A percentile compares a stretch with the other conserved stretches of the same genome.
Evolutionary conservation across 2,797 vertebrate species (phyloP).

Genomic region (Epinephelus coioides): DNA sequence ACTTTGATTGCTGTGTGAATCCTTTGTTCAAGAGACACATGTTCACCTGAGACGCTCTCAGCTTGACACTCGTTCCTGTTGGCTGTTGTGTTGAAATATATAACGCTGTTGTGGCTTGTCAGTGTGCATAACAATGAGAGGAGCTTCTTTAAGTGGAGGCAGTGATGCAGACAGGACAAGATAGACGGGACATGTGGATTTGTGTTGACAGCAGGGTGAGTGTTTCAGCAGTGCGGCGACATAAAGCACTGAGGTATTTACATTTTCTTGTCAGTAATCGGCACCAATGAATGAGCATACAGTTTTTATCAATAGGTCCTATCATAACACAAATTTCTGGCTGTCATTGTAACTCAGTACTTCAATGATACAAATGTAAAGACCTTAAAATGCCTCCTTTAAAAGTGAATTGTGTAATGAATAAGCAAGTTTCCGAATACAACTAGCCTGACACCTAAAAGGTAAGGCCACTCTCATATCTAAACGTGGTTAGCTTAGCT

Average conservation of each 20-base stretch:
- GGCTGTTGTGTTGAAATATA: conserved; percentile 20
- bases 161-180: conserved; percentile 32
- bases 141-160: conserved; percentile 39
- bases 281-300: conserved; percentile 5
- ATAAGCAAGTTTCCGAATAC: neutral
- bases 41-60: conserved; percentile 17
- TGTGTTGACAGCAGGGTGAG: conserved; percentile 35
- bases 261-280: conserved; percentile 18
- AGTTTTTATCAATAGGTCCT: conserved; percentile 6
- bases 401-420: neutral
- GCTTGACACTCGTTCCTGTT: neutral
- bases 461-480: neutral
- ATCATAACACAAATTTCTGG: neutral
- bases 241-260: neutral
- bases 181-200: conserved; percentile 29
- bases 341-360: neutral
- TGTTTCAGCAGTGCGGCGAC: conserved; percentile 15
- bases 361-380: neutral
- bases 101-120: conserved; percentile 21
- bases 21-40: conserved; percentile 5
- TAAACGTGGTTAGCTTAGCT: neutral
- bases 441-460: neutral
- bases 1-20: conserved; percentile 17
- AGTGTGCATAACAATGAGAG: conserved; percentile 42
- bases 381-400: neutral